phyloP scores from a whole-genome alignment of 2,113 vertebrate species.

The Isichthys henryi region DNA sequence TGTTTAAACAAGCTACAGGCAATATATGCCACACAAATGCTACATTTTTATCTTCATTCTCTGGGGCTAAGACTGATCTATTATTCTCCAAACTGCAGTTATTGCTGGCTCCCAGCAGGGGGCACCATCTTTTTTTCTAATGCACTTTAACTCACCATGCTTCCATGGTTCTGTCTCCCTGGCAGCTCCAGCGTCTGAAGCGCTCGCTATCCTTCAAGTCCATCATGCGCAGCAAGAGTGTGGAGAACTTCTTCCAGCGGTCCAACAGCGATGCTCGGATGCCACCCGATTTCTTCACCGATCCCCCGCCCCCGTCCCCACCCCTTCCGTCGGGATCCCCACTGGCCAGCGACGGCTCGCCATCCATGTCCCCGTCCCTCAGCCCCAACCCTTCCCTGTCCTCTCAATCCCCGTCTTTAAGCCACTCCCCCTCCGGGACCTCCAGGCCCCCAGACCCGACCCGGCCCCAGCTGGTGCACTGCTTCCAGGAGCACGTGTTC shows the following conservation, averaged over 20 bases:
- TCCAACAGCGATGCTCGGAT: conserved; percentile 73
- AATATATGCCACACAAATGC: background rate
- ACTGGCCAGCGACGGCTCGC: conserved; percentile 45
- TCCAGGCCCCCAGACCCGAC: conserved; percentile 34
- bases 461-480: conserved; percentile 66
- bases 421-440: conserved; percentile 49
- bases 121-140: background rate
- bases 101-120: background rate
- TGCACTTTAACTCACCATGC: background rate
- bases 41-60: background rate
- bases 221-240: conserved; percentile 81
- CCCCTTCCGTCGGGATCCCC: conserved; percentile 60
- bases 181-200: conserved; percentile 75
- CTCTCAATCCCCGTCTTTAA: conserved; percentile 59
- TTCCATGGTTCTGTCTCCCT: conserved; percentile 21
- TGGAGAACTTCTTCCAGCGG: conserved; percentile 84
- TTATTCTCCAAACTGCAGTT: background rate
- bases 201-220: conserved; percentile 82
- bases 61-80: background rate
- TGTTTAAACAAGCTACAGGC: background rate
- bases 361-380: conserved; percentile 49
- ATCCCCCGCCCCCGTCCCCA: conserved; percentile 62
- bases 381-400: conserved; percentile 55
- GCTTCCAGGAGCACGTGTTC: conserved; percentile 81
- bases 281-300: conserved; percentile 69